A percentile compares a stretch with the other conserved stretches of the same genome.
phyloP scores from a whole-genome alignment of 2,888 invertebrate species.

The Trilocha varians region DNA sequence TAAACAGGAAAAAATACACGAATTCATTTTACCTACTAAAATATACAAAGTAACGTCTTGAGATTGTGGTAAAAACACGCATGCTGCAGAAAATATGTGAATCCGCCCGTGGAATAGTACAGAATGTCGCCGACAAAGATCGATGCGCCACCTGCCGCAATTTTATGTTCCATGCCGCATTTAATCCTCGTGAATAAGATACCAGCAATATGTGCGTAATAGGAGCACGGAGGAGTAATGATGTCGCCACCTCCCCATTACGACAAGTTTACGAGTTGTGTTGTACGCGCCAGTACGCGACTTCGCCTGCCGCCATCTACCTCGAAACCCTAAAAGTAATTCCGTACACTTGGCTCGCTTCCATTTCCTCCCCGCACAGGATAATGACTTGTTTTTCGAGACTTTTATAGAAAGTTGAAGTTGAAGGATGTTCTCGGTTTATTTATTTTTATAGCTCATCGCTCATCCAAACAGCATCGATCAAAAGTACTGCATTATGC shows the following conservation, averaged over 20 bases:
- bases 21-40: neutral
- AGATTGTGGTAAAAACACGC: neutral
- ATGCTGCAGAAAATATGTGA: no score
- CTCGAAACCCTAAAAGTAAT: constrained; percentile 16
- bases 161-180: constrained; percentile 25
- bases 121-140: constrained; percentile 12
- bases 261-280: constrained; percentile 1
- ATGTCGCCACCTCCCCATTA: constrained; percentile 12
- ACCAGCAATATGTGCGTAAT: constrained; percentile 9
- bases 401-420: constrained; percentile 6
- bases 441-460: neutral
- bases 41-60: neutral
- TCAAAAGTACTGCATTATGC: neutral
- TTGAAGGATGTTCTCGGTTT: constrained; percentile 13
- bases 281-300: no score
- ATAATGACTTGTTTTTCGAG: constrained; percentile 21
- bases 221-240: constrained; percentile 3
- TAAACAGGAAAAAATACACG: neutral
- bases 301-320: neutral
- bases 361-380: constrained; percentile 21
- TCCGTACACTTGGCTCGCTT: constrained; percentile 22
- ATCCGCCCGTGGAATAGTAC: neutral
- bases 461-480: neutral
- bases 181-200: constrained; percentile 25
- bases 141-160: constrained; percentile 26